Conservation (phyloP, 2,888 invertebrate species). For the Pheosia gnoma region DNA sequence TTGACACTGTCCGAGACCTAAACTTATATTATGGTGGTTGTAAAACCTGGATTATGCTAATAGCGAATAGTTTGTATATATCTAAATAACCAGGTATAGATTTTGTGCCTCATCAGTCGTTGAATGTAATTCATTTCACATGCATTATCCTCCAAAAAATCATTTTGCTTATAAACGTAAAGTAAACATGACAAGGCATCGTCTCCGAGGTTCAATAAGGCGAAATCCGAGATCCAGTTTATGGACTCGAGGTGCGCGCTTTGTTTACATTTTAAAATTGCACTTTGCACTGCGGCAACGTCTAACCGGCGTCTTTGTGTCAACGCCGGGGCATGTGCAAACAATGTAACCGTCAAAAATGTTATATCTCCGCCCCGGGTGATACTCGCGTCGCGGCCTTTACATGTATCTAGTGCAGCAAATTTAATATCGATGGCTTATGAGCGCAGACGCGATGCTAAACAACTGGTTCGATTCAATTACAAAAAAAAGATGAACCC, state of each 20-base stretch:
- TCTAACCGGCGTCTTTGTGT: constrained; percentile 71
- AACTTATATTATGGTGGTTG: too few species aligned
- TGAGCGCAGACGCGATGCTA: not conserved
- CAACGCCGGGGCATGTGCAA: constrained; percentile 72
- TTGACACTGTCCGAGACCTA: too few species aligned
- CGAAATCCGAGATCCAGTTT: constrained; percentile 77
- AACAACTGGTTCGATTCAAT: too few species aligned
- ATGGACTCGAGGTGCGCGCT: constrained; percentile 74
- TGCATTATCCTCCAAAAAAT: constrained; percentile 35
- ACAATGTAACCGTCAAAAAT: constrained; percentile 78
- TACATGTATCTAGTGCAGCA: constrained; percentile 18
- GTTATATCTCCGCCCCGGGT: constrained; percentile 59
- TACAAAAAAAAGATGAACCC: too few species aligned
- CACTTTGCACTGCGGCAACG: constrained; percentile 78
- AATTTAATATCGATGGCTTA: constrained; percentile 5
- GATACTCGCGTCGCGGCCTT: constrained; percentile 38
- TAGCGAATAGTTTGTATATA: too few species aligned
- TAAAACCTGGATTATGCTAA: too few species aligned
- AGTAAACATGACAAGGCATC: constrained; percentile 58
- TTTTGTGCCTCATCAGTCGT: too few species aligned
- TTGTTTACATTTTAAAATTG: constrained; percentile 83
- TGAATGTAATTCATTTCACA: constrained; percentile 29
- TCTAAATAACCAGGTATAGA: too few species aligned
- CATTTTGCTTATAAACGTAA: constrained; percentile 54
- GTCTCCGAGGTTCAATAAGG: constrained; percentile 71